A percentile compares a stretch with the other conserved stretches of the same genome.
These are phyloP conservation scores for Eutolmus rufibarbis DNA, from an alignment of 2,888 invertebrate genomes.

Conservation along the genomic window DNA sequence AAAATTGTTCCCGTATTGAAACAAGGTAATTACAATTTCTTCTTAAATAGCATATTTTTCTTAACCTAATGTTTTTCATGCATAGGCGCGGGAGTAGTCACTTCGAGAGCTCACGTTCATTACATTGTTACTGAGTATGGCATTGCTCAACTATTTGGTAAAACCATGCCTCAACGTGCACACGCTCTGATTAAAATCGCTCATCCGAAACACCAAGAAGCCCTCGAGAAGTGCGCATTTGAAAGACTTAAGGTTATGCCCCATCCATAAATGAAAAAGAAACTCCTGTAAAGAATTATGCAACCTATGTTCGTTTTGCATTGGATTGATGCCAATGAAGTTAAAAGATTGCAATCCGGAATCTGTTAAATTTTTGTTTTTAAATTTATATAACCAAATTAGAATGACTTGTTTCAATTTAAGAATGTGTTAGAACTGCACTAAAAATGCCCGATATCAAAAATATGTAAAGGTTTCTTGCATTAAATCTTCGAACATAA, in stretches of 20 bases:
- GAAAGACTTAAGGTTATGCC: slow-evolving; percentile 84
- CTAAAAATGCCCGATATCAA: not conserved
- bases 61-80: slow-evolving; percentile 48
- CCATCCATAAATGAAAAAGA: slow-evolving; percentile 46
- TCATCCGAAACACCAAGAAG: slow-evolving; percentile 86
- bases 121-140: slow-evolving; percentile 94
- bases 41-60: slow-evolving; percentile 6
- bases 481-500: not conserved
- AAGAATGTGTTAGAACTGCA: not conserved
- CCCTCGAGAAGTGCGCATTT: slow-evolving; percentile 86
- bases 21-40: slow-evolving; percentile 4
- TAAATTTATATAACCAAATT: not conserved
- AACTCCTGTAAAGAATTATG: not conserved
- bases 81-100: slow-evolving; percentile 91
- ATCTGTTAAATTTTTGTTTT: not conserved
- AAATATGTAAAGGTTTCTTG: not conserved
- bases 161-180: slow-evolving; percentile 86
- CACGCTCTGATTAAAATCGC: slow-evolving; percentile 88
- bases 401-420: not conserved
- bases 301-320: not conserved
- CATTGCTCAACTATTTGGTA: slow-evolving; percentile 88
- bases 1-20: slow-evolving; percentile 68
- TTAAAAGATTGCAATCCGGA: not conserved
- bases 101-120: slow-evolving; percentile 89
- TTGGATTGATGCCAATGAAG: not conserved